These are phyloP conservation scores for Coilia nasus DNA, from an alignment of 2,797 vertebrate genomes.

Conservation along the genomic window DNA sequence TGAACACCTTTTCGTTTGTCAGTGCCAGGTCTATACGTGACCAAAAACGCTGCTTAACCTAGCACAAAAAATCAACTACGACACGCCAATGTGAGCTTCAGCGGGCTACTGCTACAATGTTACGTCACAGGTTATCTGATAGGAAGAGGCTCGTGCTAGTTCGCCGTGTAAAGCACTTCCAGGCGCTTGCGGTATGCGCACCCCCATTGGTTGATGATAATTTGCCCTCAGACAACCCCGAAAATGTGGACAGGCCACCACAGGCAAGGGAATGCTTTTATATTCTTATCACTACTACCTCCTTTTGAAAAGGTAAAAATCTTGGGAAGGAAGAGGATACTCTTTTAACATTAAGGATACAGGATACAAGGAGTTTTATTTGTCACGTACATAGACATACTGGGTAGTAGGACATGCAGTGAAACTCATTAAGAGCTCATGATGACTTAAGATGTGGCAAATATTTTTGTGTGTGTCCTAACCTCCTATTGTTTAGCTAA, in stretches of 20 bases:
- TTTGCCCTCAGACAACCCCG: neutral
- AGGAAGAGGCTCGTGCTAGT: neutral
- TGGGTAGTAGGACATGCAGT: no score
- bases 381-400: no score
- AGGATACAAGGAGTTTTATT: no score
- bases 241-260: neutral
- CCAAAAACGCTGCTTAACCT: neutral
- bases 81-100: slow-evolving; percentile 46
- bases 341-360: no score
- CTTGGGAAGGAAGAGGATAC: no score
- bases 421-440: no score
- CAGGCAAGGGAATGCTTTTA: no score
- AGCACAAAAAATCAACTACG: slow-evolving; percentile 51
- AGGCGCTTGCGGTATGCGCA: neutral
- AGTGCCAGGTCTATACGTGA: slow-evolving; percentile 70
- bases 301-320: no score
- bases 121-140: slow-evolving; percentile 45
- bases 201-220: neutral
- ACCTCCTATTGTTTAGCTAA: neutral
- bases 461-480: no score
- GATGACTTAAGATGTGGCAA: no score
- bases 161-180: neutral
- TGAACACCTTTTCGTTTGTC: slow-evolving; percentile 55
- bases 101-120: neutral
- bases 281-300: no score